Conservation (phyloP, 2,888 invertebrate species). For the Oithona nana region DNA sequence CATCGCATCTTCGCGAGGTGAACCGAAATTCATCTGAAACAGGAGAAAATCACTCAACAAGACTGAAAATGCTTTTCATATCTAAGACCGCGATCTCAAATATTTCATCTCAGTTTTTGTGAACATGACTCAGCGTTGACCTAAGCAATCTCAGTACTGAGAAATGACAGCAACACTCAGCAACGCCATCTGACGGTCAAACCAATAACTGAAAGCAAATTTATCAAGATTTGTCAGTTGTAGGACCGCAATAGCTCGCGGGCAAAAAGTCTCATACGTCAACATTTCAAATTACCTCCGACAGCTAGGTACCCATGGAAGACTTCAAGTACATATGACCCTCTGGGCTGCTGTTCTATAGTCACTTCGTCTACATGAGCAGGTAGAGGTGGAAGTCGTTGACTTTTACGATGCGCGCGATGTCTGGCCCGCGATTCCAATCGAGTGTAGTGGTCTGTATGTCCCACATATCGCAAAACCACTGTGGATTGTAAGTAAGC, state of each 20-base stretch:
- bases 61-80: too few species aligned
- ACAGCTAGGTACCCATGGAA: slow-evolving; percentile 15
- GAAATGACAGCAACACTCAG: background rate
- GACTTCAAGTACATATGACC: slow-evolving; percentile 15
- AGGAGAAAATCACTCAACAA: too few species aligned
- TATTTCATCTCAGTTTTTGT: too few species aligned
- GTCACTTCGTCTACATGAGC: slow-evolving; percentile 9
- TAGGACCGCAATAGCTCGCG: too few species aligned
- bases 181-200: too few species aligned
- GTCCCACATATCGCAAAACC: slow-evolving; percentile 9
- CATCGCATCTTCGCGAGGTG: slow-evolving; percentile 13
- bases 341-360: slow-evolving; percentile 14
- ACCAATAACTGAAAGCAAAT: too few species aligned
- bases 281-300: too few species aligned
- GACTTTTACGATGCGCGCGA: background rate
- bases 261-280: too few species aligned
- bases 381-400: slow-evolving; percentile 2
- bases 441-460: slow-evolving; percentile 7
- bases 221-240: too few species aligned
- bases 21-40: slow-evolving; percentile 15
- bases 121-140: too few species aligned
- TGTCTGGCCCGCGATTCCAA: slow-evolving; percentile 3
- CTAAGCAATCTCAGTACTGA: too few species aligned
- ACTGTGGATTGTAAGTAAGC: slow-evolving; percentile 7
- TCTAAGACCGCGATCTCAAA: too few species aligned